Evolutionary conservation across 2,797 vertebrate genomes (phyloP).

Genomic region (Argya squamiceps): DNA sequence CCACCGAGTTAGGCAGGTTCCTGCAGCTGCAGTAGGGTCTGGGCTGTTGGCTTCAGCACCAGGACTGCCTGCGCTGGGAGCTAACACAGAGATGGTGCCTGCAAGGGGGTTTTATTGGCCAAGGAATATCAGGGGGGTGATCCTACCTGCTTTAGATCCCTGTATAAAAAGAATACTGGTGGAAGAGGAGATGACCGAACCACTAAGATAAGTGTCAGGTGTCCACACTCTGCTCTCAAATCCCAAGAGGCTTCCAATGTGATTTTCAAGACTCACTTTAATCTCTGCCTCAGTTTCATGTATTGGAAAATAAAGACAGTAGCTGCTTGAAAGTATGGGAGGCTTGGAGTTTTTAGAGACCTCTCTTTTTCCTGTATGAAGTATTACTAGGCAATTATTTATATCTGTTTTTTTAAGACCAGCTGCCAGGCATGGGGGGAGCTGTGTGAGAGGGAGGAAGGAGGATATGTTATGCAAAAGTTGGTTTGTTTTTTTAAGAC

Average conservation of each 20-base stretch:
- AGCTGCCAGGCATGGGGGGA: neutral
- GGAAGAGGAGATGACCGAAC: neutral
- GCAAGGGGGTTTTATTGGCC: neutral
- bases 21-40: fast-evolving
- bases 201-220: neutral
- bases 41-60: neutral
- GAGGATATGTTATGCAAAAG: neutral
- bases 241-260: neutral
- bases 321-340: neutral
- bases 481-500: neutral
- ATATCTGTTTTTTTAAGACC: neutral
- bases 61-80: neutral
- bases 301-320: neutral
- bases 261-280: neutral
- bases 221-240: neutral
- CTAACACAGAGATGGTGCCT: neutral
- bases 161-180: neutral
- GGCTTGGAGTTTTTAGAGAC: neutral
- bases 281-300: neutral
- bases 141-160: neutral
- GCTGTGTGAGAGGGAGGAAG: neutral
- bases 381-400: neutral
- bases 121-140: fast-evolving
- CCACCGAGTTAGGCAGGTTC: neutral
- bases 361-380: neutral